Percentiles rank a stretch among this genome's conserved stretches.
Conservation (phyloP, 1,140 invertebrate species). For the Magallana gigas region DNA sequence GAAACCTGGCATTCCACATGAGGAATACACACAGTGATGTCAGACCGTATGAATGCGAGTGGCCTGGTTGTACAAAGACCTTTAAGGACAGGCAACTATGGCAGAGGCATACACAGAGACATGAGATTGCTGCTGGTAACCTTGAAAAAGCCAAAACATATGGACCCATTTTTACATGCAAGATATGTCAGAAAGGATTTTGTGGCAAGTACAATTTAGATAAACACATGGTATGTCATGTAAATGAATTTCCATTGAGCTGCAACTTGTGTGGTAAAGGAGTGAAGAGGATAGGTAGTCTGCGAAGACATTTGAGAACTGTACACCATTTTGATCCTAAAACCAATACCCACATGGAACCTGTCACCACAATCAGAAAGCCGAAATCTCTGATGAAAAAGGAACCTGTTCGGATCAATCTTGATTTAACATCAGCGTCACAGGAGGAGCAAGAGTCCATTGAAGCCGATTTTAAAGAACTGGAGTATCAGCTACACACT, state of each 20-base stretch:
- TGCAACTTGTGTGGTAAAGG: constrained; percentile 33
- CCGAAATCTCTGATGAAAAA: constrained; percentile 6
- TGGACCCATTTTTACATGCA: constrained; percentile 13
- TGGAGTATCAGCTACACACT: background rate
- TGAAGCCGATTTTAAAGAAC: constrained; percentile 9
- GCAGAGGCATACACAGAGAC: constrained; percentile 25
- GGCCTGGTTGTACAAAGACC: background rate
- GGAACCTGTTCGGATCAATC: background rate
- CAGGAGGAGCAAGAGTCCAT: constrained; percentile 19
- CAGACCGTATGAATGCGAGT: constrained; percentile 14
- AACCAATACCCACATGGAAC: background rate
- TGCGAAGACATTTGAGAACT: constrained; percentile 29
- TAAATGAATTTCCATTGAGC: constrained; percentile 8
- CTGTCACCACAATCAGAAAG: background rate
- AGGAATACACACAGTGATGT: constrained; percentile 29
- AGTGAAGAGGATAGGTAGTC: constrained; percentile 4
- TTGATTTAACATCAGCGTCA: background rate
- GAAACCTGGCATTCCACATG: constrained; percentile 31
- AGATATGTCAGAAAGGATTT: constrained; percentile 30
- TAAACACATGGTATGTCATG: constrained; percentile 27
- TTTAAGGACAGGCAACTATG: constrained; percentile 23
- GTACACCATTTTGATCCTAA: constrained; percentile 34
- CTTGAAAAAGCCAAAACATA: constrained; percentile 32
- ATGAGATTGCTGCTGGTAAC: background rate
- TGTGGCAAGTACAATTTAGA: constrained; percentile 10